Evolutionary conservation across 2,113 vertebrate genomes (phyloP).

Genomic region (Tychaedon coryphoeus): DNA sequence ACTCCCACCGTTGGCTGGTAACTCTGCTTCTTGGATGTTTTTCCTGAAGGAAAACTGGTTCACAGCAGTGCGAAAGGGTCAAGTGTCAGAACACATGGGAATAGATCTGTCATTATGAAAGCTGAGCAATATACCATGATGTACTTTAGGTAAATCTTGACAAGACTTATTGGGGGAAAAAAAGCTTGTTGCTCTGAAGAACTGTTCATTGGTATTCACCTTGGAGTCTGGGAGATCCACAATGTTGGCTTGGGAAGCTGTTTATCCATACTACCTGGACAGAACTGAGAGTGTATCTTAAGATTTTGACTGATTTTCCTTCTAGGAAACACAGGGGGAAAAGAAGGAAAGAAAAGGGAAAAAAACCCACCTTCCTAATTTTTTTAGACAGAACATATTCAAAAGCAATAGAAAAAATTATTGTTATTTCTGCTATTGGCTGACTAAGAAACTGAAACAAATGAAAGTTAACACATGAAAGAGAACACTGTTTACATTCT

Average conservation of each 20-base stretch:
- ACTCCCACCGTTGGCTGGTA: background rate
- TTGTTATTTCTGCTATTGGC: background rate
- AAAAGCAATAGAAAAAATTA: background rate
- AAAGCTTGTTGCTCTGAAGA: background rate
- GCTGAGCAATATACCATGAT: background rate
- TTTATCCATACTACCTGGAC: background rate
- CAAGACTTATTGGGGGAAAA: background rate
- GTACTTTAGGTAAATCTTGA: background rate
- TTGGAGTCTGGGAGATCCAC: background rate
- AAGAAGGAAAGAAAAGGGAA: background rate
- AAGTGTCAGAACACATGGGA: background rate
- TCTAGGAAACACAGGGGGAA: background rate
- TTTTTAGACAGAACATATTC: background rate
- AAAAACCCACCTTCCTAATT: no score
- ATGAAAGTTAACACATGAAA: background rate
- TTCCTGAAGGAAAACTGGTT: background rate
- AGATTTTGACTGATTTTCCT: background rate
- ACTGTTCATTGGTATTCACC: background rate
- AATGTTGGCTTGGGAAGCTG: background rate
- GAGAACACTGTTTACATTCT: background rate
- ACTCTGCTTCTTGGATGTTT: background rate
- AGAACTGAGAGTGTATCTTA: background rate
- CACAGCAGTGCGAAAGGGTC: background rate
- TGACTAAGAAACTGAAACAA: background rate
- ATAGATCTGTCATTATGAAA: background rate